Percentiles rank a stretch among this genome's conserved stretches.
These are phyloP conservation scores for Euura saliciscinereae DNA, from an alignment of 1,140 invertebrate genomes.

Conservation along the genomic window DNA sequence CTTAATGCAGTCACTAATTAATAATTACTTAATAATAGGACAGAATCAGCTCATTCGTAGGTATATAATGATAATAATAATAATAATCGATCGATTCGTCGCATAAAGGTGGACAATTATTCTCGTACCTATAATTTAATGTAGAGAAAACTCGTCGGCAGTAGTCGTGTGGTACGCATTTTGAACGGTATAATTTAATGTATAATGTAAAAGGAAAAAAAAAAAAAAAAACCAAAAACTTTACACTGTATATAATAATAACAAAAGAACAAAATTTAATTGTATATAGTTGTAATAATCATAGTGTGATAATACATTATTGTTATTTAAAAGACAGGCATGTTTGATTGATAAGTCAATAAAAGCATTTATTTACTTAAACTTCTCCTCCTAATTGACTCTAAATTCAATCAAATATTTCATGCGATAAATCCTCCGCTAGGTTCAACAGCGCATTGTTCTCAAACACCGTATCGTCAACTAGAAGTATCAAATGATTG, in stretches of 20 bases:
- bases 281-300: slow-evolving; percentile 9
- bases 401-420: slow-evolving; percentile 24
- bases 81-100: not conserved
- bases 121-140: too few species aligned
- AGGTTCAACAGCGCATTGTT: slow-evolving; percentile 25
- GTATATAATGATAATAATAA: not conserved
- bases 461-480: slow-evolving; percentile 18
- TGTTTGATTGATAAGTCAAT: slow-evolving; percentile 11
- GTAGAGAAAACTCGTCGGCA: too few species aligned
- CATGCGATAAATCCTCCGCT: slow-evolving; percentile 16
- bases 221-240: slow-evolving; percentile 25
- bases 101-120: too few species aligned
- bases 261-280: slow-evolving; percentile 10
- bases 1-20: not conserved
- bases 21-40: not conserved
- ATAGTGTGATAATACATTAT: not conserved
- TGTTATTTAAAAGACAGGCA: slow-evolving; percentile 14
- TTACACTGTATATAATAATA: slow-evolving; percentile 27
- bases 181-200: not conserved
- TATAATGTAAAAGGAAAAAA: slow-evolving; percentile 12
- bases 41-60: not conserved
- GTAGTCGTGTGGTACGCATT: too few species aligned
- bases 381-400: not conserved
- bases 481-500: slow-evolving; percentile 22
- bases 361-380: slow-evolving; percentile 24